These are phyloP conservation scores for Carassius carassius DNA, from an alignment of 2,113 vertebrate genomes.

Conservation along the genomic window DNA sequence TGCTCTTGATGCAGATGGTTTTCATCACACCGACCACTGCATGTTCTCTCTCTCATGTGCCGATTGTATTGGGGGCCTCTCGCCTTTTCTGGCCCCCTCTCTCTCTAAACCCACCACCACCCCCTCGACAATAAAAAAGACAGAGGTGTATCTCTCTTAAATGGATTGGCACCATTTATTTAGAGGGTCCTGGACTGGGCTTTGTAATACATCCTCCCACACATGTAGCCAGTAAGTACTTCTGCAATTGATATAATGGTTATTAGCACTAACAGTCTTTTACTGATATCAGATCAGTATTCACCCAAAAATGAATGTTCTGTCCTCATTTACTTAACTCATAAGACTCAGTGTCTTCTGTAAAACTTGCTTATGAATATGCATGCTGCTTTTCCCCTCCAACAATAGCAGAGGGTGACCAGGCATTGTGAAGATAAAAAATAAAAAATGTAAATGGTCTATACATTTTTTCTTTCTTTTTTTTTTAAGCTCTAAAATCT, in stretches of 20 bases:
- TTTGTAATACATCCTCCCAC: slow-evolving; percentile 51
- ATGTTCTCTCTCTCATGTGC: slow-evolving; percentile 37
- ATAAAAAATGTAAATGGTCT: neutral
- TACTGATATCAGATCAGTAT: slow-evolving; percentile 36
- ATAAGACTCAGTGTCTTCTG: neutral
- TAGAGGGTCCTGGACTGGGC: slow-evolving; percentile 38
- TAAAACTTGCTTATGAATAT: neutral
- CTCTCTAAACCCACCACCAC: slow-evolving; percentile 40
- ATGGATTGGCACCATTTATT: slow-evolving; percentile 53
- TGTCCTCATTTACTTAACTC: slow-evolving; percentile 3
- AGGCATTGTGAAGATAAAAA: neutral
- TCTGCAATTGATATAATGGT: slow-evolving; percentile 60
- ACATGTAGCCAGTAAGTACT: slow-evolving; percentile 43
- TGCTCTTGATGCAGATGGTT: slow-evolving; percentile 76
- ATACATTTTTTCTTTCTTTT: no score
- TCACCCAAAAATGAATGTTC: neutral
- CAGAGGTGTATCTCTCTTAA: slow-evolving; percentile 41
- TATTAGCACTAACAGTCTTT: slow-evolving; percentile 38
- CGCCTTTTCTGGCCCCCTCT: slow-evolving; percentile 30
- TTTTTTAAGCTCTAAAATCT: no score
- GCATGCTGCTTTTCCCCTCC: neutral
- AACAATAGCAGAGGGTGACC: neutral
- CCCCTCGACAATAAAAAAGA: slow-evolving; percentile 32
- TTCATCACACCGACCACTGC: slow-evolving; percentile 68
- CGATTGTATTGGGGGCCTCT: slow-evolving; percentile 60